A percentile compares a stretch with the other conserved stretches of the same genome.
Conservation (phyloP, 1,140 invertebrate genomes). For the Drosophila busckii region DNA sequence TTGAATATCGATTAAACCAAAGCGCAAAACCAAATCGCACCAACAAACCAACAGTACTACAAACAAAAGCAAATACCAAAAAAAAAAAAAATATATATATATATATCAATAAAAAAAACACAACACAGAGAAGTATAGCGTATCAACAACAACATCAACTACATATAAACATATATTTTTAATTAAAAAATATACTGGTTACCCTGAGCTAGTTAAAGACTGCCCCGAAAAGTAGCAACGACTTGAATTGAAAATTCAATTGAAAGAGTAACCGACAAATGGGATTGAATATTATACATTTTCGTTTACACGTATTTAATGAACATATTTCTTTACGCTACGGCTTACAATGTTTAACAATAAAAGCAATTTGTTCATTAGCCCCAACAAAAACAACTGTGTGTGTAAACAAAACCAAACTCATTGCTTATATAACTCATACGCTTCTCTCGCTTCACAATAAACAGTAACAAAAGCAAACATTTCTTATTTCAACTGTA, state of each 20-base stretch:
- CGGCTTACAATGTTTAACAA: constrained; percentile 48
- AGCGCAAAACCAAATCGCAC: constrained; percentile 68
- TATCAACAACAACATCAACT: constrained; percentile 48
- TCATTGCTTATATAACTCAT: constrained; percentile 10
- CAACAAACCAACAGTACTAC: constrained; percentile 40
- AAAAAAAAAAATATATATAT: constrained; percentile 19
- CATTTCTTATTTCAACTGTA: constrained; percentile 50
- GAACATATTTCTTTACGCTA: constrained; percentile 77
- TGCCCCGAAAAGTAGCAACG: constrained; percentile 29
- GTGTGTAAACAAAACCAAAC: constrained; percentile 9
- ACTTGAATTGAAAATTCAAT: too few relatives aligned
- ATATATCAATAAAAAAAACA: constrained; percentile 43
- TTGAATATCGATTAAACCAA: constrained; percentile 72
- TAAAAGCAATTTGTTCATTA: constrained; percentile 73
- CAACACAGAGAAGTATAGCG: constrained; percentile 72
- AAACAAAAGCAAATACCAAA: constrained; percentile 41
- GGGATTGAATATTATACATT: constrained; percentile 80
- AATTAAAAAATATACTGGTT: constrained; percentile 41
- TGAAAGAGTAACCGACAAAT: constrained; percentile 67
- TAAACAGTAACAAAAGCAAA: background rate
- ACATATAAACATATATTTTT: constrained; percentile 28
- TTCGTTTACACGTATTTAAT: constrained; percentile 80
- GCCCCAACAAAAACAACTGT: constrained; percentile 28
- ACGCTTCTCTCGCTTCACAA: too few relatives aligned
- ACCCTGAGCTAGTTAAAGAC: constrained; percentile 55